Evolutionary conservation across 53 echinoderm and acorn worm genomes (phyloP).

Genomic region (Henricia sp.): DNA sequence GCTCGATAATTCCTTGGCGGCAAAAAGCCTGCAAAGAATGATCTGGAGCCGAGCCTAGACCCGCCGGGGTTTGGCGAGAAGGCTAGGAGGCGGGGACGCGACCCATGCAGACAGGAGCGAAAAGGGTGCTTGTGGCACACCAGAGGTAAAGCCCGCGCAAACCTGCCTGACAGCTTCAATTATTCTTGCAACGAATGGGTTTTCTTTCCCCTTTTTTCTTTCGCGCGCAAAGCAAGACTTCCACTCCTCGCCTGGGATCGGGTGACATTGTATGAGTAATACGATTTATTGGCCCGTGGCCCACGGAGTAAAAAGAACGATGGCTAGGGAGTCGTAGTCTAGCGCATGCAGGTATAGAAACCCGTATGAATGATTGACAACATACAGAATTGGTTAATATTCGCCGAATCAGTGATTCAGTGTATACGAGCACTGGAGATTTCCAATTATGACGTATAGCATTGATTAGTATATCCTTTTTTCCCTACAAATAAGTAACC

Average conservation of each 20-base stretch:
- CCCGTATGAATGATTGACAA: not conserved
- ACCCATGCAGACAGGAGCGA: slow-evolving; percentile 4
- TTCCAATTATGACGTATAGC: no score
- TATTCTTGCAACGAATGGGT: slow-evolving; percentile 18
- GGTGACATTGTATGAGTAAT: slow-evolving; percentile 48
- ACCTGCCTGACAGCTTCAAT: slow-evolving; percentile 22
- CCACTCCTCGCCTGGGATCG: slow-evolving; percentile 8
- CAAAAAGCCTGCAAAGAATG: not conserved
- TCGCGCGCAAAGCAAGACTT: not conserved
- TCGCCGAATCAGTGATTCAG: no score
- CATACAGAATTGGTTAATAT: no score
- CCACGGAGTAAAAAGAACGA: no score
- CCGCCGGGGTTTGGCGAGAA: not conserved
- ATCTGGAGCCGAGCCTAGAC: slow-evolving; percentile 4
- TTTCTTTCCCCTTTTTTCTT: not conserved
- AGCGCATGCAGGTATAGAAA: not conserved
- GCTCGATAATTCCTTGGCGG: slow-evolving; percentile 8
- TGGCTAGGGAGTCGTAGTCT: no score
- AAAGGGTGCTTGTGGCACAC: not conserved
- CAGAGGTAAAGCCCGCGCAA: not conserved
- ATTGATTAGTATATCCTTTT: no score
- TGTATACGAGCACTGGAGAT: no score
- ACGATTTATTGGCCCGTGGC: not conserved
- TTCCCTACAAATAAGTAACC: no score
- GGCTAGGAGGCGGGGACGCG: slow-evolving; percentile 18